Evolutionary conservation across 37 sponge, comb jelly and placozoan species (phyloP), one percentile per base, ranked within the genome.

Genomic region (Geodia barretti): DNA sequence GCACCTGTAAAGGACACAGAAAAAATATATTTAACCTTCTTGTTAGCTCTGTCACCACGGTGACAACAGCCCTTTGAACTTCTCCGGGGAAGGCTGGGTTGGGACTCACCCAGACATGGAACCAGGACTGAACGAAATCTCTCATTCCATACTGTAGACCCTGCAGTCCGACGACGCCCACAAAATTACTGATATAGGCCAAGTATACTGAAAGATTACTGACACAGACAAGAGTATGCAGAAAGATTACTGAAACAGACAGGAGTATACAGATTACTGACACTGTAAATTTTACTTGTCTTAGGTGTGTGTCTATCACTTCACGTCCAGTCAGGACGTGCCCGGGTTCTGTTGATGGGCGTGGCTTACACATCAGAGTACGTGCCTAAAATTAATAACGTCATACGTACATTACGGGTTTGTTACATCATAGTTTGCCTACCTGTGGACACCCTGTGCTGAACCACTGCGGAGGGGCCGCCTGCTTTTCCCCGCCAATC

Each of bases 51-150:
- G 54, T 14, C 14, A 47, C 54, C 54, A 47, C 14, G 54, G 54
- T 14, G 14, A 14, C 54, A 47, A 47, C 54, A 17, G 54, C 54
- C 14, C 54, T 7, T 47, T 47, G 11, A 7, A 47, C 54, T 47
- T 47, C 54, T 17, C 14, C 14, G 14, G 54, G 54, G 14, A 47
- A 75, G 23, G 60, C 63, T 14, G 91, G 77, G 42, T 85, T 76
- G 1, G 76, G 80, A 28, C 78, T 86, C 42, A 91, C 76, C 39
- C 68, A 68, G 11, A 41, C 58, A 29, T 90, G 74, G 41, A 76
- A 91, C 91, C 91, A 91, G n/a, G 60, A 40, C 76, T 86, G 70
- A 31, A 91, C 64, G 26, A 42, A 77, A 79, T 91, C 88, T 30
- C 89, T 62, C 23, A 77, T 20, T 14, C 78, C 63, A 8, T 72